A percentile compares a stretch with the other conserved stretches of the same genome.
These are phyloP conservation scores for Chrysotoxum bicinctum DNA, from an alignment of 2,888 invertebrate genomes.

Conservation along the genomic window DNA sequence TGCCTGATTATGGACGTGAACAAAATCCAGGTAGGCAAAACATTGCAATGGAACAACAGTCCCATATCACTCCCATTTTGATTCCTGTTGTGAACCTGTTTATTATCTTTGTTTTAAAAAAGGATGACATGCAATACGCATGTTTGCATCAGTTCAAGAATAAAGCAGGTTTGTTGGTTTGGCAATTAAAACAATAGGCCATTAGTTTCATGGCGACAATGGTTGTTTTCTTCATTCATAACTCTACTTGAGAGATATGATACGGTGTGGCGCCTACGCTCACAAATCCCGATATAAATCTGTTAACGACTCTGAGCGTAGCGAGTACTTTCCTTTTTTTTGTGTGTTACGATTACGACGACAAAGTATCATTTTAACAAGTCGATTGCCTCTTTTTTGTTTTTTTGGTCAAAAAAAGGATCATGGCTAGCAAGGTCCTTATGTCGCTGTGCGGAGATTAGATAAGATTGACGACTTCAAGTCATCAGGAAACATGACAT, in stretches of 20 bases:
- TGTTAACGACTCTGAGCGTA: conserved; percentile 61
- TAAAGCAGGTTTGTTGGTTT: conserved; percentile 58
- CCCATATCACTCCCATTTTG: conserved; percentile 43
- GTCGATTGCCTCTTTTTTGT: conserved; percentile 34
- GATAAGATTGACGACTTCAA: conserved; percentile 68
- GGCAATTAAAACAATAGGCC: conserved; percentile 71
- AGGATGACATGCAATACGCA: conserved; percentile 60
- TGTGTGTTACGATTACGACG: conserved; percentile 13
- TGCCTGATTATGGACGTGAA: conserved; percentile 10
- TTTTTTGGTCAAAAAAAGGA: conserved; percentile 48
- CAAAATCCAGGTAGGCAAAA: conserved; percentile 59
- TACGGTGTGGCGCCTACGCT: conserved; percentile 67
- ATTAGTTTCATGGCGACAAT: conserved; percentile 63
- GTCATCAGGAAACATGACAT: conserved; percentile 65
- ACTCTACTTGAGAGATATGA: conserved; percentile 61
- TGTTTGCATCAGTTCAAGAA: conserved; percentile 61
- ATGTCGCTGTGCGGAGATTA: conserved; percentile 64
- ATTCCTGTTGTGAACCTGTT: background rate
- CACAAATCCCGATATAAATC: conserved; percentile 67
- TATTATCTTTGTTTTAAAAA: conserved; percentile 32
- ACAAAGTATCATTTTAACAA: conserved; percentile 63
- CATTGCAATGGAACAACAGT: conserved; percentile 18
- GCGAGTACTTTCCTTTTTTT: conserved; percentile 40
- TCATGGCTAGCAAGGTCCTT: conserved; percentile 55
- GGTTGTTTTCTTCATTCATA: conserved; percentile 65